Evolutionary conservation across 2,797 vertebrate genomes (phyloP), one percentile per base, ranked within the genome.

Genomic region (Hippoglossus hippoglossus): DNA sequence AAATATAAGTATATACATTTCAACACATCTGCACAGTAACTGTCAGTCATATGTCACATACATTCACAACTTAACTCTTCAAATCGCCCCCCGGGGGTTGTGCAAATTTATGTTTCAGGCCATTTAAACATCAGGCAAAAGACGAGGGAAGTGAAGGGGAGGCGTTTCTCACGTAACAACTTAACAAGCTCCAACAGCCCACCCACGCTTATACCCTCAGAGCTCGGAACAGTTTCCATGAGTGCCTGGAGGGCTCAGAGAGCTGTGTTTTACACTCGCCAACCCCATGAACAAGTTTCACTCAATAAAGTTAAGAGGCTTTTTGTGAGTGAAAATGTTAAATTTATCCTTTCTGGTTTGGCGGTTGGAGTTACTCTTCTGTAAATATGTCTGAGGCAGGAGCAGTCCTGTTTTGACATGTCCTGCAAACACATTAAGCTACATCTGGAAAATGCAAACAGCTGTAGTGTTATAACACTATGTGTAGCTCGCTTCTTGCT

Each of bases 121-220:
- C 51, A 3, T 79, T 71, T 80, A 84, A 85, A 83, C 70, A 81
- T 83, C 49, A 11, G 58, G 60, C 52, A 50, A 13, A 64, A 70
- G 22, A 49, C 22, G n/a, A 56, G 26, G 24, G 52, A 46, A 57
- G 49, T 71, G 60, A 69, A 78, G 67, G 79, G 71, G 59, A 67
- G 75, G 66, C 21, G 72, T 58, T 77, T 77, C 50, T 61, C 22
- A 25, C 31, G 46, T 65, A 73, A 81, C 60, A 72, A 55, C 52
- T 51, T 61, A 73, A 78, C 85, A 80, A 86, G 80, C 75, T 84
- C 44, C 80, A 73, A 79, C 90, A 86, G 78, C 81, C 84, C 79
- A 76, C 73, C 72, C 46, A 25, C 50, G 41, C 5, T 69, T 65
- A 24, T 25, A 22, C 2, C 57, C 61, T 79, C 54, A 31, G 28